Conservation (phyloP, 2,888 invertebrate genomes). For the Eupithecia dodoneata region DNA sequence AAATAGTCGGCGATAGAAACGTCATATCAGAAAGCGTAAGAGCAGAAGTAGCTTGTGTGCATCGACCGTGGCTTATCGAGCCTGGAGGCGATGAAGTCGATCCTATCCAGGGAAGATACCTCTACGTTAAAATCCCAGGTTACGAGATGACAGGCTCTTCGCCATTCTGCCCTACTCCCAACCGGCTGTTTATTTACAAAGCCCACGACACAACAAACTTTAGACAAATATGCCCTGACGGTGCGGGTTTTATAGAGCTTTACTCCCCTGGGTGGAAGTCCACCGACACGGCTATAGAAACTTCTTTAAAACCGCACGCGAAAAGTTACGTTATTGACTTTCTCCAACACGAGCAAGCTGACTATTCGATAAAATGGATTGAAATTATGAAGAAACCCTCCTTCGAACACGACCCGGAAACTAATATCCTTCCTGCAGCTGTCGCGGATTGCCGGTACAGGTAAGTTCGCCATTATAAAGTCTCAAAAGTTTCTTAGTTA, state of each 20-base stretch:
- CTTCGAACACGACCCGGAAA: constrained; percentile 78
- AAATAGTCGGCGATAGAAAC: constrained; percentile 78
- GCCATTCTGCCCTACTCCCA: constrained; percentile 86
- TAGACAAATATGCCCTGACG: constrained; percentile 88
- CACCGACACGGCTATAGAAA: constrained; percentile 72
- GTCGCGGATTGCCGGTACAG: constrained; percentile 87
- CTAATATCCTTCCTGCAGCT: constrained; percentile 79
- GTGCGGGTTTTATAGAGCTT: constrained; percentile 84
- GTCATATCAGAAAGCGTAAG: constrained; percentile 81
- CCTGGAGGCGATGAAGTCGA: constrained; percentile 89
- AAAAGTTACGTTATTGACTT: constrained; percentile 90
- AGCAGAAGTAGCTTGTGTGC: constrained; percentile 86
- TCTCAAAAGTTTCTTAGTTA: constrained; percentile 17
- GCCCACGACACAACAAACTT: constrained; percentile 86
- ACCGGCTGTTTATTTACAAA: constrained; percentile 89
- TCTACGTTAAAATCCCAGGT: constrained; percentile 89
- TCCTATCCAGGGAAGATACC: constrained; percentile 85
- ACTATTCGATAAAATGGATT: constrained; percentile 91
- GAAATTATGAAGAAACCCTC: constrained; percentile 88
- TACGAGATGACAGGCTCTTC: constrained; percentile 81
- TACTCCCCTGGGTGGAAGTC: constrained; percentile 89
- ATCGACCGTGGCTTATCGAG: constrained; percentile 91
- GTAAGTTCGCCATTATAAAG: constrained; percentile 68
- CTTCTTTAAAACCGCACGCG: constrained; percentile 83
- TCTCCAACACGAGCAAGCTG: constrained; percentile 88